Base-by-base conservation (phyloP, 2,888 invertebrate genomes). In the Nysson spinosus region DNA sequence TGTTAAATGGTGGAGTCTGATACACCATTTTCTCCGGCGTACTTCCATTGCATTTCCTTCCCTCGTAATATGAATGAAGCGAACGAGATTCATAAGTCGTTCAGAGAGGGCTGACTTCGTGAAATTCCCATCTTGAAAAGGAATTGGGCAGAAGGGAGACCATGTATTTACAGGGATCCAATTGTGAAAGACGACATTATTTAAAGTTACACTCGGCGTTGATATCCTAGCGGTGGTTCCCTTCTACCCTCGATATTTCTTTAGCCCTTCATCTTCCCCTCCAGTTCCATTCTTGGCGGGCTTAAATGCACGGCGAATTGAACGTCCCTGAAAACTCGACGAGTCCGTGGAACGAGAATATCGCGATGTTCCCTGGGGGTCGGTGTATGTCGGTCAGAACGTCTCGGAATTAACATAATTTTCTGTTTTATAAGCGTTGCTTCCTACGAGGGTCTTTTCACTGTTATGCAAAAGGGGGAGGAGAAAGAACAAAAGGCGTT, bases 341-440 rank as follows among this genome's bases (percentile, higher is more conserved):
- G 26, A 26, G 17, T 19, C 19, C 7, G 11, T 20, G 12, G 37
- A 39, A 28, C 14, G 32, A 34, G 19, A 28, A 34, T 34, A 32
- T 47, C 17, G 46, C 44, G 40, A 20, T 5, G 32, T 11, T 14
- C 22, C n/a, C 12, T n/a, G 7, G 20, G n/a, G 20, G 52, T 40
- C 39, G 30, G 24, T 30, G 32, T 46, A 32, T 42, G 12, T 46
- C 34, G 22, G 34, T 16, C 42, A 19, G 46, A 22, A 42, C 37
- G 37, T 12, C 37, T 28, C 7, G 32, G 35, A 24, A 77, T 75
- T 77, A 75, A 61, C 74, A 71, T 77, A 75, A 74, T 77, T 71
- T 58, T 32, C 65, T 58, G 54, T 70, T 75, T 74, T 71, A 61
- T 77, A 77, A 77, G 63, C 74, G 26, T 9, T 28, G 9, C n/a